Conservation (phyloP, 2,113 vertebrate species). For the Chloropsis cyanopogon region DNA sequence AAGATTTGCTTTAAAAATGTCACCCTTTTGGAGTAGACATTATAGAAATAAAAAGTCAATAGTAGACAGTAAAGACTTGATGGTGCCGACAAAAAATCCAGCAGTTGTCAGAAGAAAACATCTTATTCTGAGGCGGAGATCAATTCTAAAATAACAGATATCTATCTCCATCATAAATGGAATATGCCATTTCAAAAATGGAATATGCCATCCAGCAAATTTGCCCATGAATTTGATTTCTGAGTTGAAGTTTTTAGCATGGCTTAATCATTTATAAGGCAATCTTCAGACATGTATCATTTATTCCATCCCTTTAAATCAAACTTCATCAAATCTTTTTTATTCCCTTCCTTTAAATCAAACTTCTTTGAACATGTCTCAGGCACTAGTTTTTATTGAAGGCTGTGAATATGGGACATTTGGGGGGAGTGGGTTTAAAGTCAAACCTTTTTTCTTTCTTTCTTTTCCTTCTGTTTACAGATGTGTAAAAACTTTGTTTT, state of each 20-base stretch:
- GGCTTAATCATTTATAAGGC: slow-evolving; percentile 64
- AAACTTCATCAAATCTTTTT: slow-evolving; percentile 26
- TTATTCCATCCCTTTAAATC: slow-evolving; percentile 61
- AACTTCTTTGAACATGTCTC: slow-evolving; percentile 3
- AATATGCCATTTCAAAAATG: slow-evolving; percentile 33
- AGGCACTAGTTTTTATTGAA: background rate
- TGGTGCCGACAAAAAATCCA: background rate
- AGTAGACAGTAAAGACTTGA: background rate
- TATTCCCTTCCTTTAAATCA: slow-evolving; percentile 16
- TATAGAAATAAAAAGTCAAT: background rate
- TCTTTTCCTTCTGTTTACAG: background rate
- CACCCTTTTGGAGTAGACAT: background rate
- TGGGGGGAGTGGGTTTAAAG: background rate
- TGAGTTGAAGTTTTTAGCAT: slow-evolving; percentile 62
- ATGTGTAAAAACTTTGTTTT: background rate
- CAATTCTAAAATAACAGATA: slow-evolving; percentile 65
- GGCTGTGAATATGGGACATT: background rate
- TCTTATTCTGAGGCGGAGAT: slow-evolving; percentile 3
- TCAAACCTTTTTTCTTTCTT: background rate
- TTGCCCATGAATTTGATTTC: slow-evolving; percentile 48
- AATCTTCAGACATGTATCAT: slow-evolving; percentile 66
- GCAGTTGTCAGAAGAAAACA: slow-evolving; percentile 22
- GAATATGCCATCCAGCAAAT: slow-evolving; percentile 58
- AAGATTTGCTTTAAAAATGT: background rate
- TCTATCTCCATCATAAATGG: slow-evolving; percentile 57